Evolutionary conservation across 1,140 invertebrate species (phyloP).

Genomic region (Sitobion miscanthi): DNA sequence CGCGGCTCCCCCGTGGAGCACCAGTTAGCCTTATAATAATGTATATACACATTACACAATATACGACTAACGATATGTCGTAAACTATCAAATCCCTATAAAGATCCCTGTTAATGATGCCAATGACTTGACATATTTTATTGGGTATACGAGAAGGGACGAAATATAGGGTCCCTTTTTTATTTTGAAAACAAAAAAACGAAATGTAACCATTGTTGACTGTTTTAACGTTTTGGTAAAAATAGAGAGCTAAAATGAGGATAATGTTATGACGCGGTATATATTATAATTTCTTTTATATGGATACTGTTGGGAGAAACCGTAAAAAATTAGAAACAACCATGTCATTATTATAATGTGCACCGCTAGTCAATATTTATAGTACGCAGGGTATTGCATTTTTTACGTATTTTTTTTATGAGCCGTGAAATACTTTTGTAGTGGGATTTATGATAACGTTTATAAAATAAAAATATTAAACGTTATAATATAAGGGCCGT

Average conservation of each 20-base stretch:
- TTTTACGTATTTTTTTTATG: slow-evolving; percentile 12
- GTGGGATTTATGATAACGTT: slow-evolving; percentile 10
- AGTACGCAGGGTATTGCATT: background rate
- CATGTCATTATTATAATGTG: background rate
- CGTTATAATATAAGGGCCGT: background rate
- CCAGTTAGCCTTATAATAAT: background rate
- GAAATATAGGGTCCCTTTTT: slow-evolving; percentile 1
- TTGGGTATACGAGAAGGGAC: background rate
- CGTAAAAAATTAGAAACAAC: background rate
- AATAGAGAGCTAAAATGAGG: background rate
- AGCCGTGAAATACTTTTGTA: slow-evolving; percentile 11
- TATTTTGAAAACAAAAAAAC: slow-evolving; percentile 28
- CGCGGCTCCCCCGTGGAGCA: background rate
- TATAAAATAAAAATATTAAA: background rate
- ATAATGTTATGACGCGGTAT: background rate
- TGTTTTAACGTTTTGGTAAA: background rate
- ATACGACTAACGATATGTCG: slow-evolving; percentile 25
- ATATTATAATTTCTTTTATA: background rate
- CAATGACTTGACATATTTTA: slow-evolving; percentile 44
- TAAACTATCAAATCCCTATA: slow-evolving; percentile 48
- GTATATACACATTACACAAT: slow-evolving; percentile 11
- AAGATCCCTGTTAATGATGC: slow-evolving; percentile 53
- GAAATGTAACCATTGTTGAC: background rate
- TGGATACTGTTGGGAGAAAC: background rate
- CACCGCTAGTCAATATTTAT: background rate